These are phyloP conservation scores for Betta splendens DNA, from an alignment of 2,797 vertebrate species.

Conservation along the genomic window DNA sequence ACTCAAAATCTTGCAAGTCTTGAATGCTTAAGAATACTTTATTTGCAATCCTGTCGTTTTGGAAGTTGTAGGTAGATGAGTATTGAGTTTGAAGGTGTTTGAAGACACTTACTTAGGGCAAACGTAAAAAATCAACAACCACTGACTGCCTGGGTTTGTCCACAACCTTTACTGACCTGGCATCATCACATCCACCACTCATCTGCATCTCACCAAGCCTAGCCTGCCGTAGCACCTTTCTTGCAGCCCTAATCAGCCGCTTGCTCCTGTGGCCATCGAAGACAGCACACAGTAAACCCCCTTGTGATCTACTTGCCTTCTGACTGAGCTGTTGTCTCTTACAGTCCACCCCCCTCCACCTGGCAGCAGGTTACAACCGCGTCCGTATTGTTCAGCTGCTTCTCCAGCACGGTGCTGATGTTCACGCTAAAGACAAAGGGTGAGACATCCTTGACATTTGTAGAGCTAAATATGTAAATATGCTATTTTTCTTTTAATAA, in stretches of 20 bases:
- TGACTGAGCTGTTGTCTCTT: constrained; percentile 61
- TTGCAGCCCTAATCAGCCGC: constrained; percentile 74
- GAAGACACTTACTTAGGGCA: constrained; percentile 29
- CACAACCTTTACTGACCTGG: constrained; percentile 52
- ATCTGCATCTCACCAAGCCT: constrained; percentile 70
- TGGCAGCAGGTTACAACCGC: constrained; percentile 97
- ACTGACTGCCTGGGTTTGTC: constrained; percentile 28
- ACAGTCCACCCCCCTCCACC: constrained; percentile 96
- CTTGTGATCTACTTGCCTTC: not conserved
- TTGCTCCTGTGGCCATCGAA: constrained; percentile 59
- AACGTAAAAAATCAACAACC: constrained; percentile 20
- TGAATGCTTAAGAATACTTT: not conserved
- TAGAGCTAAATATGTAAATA: not conserved
- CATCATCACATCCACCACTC: constrained; percentile 54
- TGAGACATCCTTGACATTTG: constrained; percentile 56
- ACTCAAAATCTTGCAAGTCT: constrained; percentile 10
- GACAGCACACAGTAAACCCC: constrained; percentile 30
- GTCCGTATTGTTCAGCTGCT: constrained; percentile 98
- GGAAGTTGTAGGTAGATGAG: constrained; percentile 12
- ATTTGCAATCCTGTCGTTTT: constrained; percentile 13
- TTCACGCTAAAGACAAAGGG: constrained; percentile 99
- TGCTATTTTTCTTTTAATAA: not conserved
- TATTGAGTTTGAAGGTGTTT: constrained; percentile 27
- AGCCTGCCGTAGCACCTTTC: constrained; percentile 62
- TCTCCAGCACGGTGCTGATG: constrained; percentile 97